Evolutionary conservation across 2,113 vertebrate genomes (phyloP).

Genomic region (Clarias gariepinus): DNA sequence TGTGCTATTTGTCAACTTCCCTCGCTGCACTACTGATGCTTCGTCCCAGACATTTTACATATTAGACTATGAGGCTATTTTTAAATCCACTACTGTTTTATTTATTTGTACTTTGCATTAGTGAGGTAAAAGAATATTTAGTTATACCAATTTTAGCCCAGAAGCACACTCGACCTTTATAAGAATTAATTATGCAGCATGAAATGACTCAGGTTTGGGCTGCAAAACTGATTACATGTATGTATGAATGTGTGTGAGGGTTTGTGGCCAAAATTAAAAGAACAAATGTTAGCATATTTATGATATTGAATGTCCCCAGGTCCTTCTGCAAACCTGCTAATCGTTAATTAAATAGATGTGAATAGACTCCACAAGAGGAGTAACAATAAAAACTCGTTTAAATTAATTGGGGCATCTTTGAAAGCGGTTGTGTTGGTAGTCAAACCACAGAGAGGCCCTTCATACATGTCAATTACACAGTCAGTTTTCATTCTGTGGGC

Average conservation of each 20-base stretch:
- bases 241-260: neutral
- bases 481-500: neutral
- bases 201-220: neutral
- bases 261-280: slow-evolving; percentile 2
- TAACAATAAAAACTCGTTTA: neutral
- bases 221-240: slow-evolving; percentile 20
- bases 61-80: neutral
- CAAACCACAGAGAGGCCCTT: neutral
- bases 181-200: neutral
- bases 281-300: slow-evolving; percentile 5
- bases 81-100: neutral
- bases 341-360: neutral
- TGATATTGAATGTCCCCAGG: neutral
- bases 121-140: neutral
- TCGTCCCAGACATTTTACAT: neutral
- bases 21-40: neutral
- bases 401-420: neutral
- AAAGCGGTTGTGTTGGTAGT: neutral
- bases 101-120: neutral
- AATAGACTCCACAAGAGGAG: neutral
- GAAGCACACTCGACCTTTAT: neutral
- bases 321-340: neutral
- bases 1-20: neutral
- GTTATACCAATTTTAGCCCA: neutral
- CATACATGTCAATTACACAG: neutral